Evolutionary conservation across 1,140 invertebrate genomes (phyloP), one percentile per base, ranked within the genome.

Genomic region (Aricia agestis): DNA sequence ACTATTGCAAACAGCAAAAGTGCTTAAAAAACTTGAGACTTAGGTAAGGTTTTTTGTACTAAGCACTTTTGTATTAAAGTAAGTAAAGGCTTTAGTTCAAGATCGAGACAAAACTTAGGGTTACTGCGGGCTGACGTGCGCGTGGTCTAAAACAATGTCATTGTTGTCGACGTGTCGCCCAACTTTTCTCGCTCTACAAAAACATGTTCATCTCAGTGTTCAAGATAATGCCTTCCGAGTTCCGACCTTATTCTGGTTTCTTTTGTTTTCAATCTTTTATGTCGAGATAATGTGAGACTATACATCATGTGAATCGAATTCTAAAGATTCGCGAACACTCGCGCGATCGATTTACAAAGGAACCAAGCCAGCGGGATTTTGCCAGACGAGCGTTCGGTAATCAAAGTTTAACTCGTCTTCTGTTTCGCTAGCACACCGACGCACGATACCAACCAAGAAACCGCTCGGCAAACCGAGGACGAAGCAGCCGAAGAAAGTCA

Each of bases 401-500:
- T 6, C 1, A 1, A 31, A 11, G 77, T 58, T 69, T 59, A 66
- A 69, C 42, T 76, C 74, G 85, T 76, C 68, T 66, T 71, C 19
- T 77, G 72, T 78, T 75, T 80, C 70, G 73, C 66, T 92, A 92
- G 94, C 92, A 75, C 93, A 94, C 82, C 94, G 95, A 85, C 93
- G 95, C 87, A 93, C 94, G 78, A 93, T 93, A 74, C 95, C 95
- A 52, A 93, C 95, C 82, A 96, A 96, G 92, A 97, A 97, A 92
- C 95, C 95, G 86, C 94, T 93, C 76, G 93, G 93, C 69, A 94
- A 94, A 85, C 93, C 96, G 84, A 94, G 95, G 86, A 95, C 95
- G 75, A 95, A 95, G 90, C 95, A 96, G 83, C 96, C 95, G 66
- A 97, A 96, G 93, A 96, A 96, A 93, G 95, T 97, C 66, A 96